Conservation (phyloP, 2,113 vertebrate genomes). For the Motacilla alba region DNA sequence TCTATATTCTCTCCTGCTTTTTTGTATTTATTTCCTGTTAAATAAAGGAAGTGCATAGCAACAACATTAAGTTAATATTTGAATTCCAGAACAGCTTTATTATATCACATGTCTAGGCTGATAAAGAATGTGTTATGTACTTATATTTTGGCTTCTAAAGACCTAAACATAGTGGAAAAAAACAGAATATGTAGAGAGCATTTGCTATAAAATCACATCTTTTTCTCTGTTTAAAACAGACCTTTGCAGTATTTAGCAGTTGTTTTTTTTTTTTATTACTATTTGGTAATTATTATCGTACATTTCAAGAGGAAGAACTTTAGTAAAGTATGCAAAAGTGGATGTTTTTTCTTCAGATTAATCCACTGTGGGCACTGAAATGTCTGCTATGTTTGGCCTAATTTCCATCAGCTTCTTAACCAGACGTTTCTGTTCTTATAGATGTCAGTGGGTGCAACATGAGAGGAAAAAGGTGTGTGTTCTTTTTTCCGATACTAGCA, state of each 20-base stretch:
- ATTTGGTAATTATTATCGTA: background rate
- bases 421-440: constrained; percentile 63
- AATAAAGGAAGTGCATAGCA: background rate
- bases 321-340: background rate
- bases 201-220: background rate
- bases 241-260: background rate
- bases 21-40: background rate
- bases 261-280: background rate
- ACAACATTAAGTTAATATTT: background rate
- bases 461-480: background rate
- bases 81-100: background rate
- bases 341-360: background rate
- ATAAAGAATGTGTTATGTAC: background rate
- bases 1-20: background rate
- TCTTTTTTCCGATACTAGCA: constrained; percentile 69
- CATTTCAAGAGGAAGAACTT: background rate
- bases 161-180: background rate
- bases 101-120: background rate
- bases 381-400: constrained; percentile 54
- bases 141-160: background rate
- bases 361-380: background rate
- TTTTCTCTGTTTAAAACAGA: background rate
- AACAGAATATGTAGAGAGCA: background rate
- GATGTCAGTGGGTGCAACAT: constrained; percentile 51
- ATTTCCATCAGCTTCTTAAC: constrained; percentile 69